These are phyloP conservation scores for Suricata suricatta DNA, from an alignment of 2,113 vertebrate genomes.

Conservation along the genomic window DNA sequence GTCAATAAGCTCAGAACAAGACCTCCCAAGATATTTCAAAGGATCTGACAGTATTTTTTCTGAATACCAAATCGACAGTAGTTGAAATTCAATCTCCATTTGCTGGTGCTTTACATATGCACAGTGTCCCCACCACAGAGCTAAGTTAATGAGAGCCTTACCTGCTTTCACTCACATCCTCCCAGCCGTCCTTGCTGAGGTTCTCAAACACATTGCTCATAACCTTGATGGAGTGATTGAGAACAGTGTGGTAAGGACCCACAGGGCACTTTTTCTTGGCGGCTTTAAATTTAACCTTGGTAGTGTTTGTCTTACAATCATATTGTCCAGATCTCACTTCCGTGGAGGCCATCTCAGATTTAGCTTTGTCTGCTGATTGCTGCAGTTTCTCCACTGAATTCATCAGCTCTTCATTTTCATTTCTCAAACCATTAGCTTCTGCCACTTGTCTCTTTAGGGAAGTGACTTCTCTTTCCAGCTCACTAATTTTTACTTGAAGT, in stretches of 20 bases:
- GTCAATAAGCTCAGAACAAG: slow-evolving; percentile 99
- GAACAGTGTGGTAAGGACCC: slow-evolving; percentile 87
- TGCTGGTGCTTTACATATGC: slow-evolving; percentile 96
- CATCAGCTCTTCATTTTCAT: slow-evolving; percentile 83
- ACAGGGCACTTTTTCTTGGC: slow-evolving; percentile 85
- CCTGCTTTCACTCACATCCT: slow-evolving; percentile 96
- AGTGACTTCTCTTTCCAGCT: slow-evolving; percentile 84
- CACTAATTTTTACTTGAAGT: slow-evolving; percentile 83
- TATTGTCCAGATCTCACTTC: slow-evolving; percentile 73
- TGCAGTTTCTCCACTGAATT: slow-evolving; percentile 86
- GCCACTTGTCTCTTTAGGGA: slow-evolving; percentile 84
- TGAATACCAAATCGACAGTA: slow-evolving; percentile 99
- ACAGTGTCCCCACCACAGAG: slow-evolving; percentile 92
- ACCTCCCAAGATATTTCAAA: slow-evolving; percentile 99
- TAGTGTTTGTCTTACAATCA: slow-evolving; percentile 82
- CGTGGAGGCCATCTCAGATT: slow-evolving; percentile 72
- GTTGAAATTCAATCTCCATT: slow-evolving; percentile 99
- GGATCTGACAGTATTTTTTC: slow-evolving; percentile 97
- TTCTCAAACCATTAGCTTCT: slow-evolving; percentile 81
- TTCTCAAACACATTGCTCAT: slow-evolving; percentile 90
- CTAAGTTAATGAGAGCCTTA: slow-evolving; percentile 96
- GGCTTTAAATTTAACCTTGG: slow-evolving; percentile 91
- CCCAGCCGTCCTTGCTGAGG: slow-evolving; percentile 96
- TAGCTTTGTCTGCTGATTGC: slow-evolving; percentile 85
- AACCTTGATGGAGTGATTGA: slow-evolving; percentile 93